These are phyloP conservation scores for Hirudinaria manillensis DNA, from an alignment of 2,888 invertebrate genomes.

Conservation along the genomic window DNA sequence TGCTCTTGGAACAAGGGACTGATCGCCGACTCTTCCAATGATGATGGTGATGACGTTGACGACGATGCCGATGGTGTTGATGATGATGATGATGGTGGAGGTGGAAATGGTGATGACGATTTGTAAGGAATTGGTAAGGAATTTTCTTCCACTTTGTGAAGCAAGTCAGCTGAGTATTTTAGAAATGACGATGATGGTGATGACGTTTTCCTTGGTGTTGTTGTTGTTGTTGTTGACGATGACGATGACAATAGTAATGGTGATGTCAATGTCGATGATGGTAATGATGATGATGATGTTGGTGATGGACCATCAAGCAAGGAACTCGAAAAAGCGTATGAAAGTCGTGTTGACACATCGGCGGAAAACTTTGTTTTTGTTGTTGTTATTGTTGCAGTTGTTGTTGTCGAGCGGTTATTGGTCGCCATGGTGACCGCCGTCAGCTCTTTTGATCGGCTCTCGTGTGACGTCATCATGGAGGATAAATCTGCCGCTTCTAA, in stretches of 20 bases:
- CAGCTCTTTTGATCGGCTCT: neutral
- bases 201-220: too few relatives aligned
- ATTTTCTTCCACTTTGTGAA: neutral
- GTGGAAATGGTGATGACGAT: neutral
- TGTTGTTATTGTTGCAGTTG: neutral
- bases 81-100: neutral
- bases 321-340: neutral
- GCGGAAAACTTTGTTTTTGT: neutral
- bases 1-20: constrained; percentile 29
- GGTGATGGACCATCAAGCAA: neutral
- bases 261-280: neutral
- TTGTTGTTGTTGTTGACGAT: neutral
- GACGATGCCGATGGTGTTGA: neutral
- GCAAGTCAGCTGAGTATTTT: neutral
- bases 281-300: neutral
- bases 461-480: neutral
- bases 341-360: neutral
- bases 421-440: neutral
- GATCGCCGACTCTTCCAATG: neutral
- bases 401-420: neutral
- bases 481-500: neutral
- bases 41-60: neutral
- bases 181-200: neutral
- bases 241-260: neutral
- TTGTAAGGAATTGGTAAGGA: neutral